These are phyloP conservation scores for Protaetia brevitarsis DNA, from an alignment of 1,140 invertebrate genomes.

Conservation along the genomic window DNA sequence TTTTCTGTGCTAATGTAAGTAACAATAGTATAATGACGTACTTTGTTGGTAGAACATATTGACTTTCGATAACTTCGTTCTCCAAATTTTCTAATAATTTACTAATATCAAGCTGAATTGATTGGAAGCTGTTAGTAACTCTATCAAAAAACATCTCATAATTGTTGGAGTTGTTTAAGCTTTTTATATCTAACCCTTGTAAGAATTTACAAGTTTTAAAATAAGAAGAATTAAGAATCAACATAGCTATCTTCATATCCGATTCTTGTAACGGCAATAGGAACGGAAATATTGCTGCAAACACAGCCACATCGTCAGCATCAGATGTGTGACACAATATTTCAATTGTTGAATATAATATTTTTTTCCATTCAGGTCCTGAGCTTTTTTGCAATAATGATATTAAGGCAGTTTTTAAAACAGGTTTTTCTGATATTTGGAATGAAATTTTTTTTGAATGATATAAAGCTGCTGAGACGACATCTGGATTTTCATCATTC, in stretches of 20 bases:
- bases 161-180: conserved; percentile 40
- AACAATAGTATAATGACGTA: conserved; percentile 30
- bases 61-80: conserved; percentile 45
- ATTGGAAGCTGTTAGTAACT: neutral
- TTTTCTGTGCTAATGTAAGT: conserved; percentile 28
- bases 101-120: neutral
- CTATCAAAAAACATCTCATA: conserved; percentile 20
- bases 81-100: conserved; percentile 33
- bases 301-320: conserved; percentile 34
- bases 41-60: conserved; percentile 44
- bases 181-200: neutral
- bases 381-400: conserved; percentile 31
- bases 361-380: conserved; percentile 23
- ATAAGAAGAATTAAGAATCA: conserved; percentile 42
- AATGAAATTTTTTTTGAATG: conserved; percentile 26
- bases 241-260: conserved; percentile 50
- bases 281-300: conserved; percentile 56
- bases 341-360: conserved; percentile 6
- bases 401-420: conserved; percentile 29
- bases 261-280: conserved; percentile 56
- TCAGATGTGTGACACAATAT: conserved; percentile 24
- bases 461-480: conserved; percentile 54
- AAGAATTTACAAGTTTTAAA: conserved; percentile 8
- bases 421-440: conserved; percentile 18
- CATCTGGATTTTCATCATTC: conserved; percentile 55